Evolutionary conservation across 2,888 invertebrate species (phyloP), one percentile per base, ranked within the genome.

Genomic region (Sussaba pulchella): DNA sequence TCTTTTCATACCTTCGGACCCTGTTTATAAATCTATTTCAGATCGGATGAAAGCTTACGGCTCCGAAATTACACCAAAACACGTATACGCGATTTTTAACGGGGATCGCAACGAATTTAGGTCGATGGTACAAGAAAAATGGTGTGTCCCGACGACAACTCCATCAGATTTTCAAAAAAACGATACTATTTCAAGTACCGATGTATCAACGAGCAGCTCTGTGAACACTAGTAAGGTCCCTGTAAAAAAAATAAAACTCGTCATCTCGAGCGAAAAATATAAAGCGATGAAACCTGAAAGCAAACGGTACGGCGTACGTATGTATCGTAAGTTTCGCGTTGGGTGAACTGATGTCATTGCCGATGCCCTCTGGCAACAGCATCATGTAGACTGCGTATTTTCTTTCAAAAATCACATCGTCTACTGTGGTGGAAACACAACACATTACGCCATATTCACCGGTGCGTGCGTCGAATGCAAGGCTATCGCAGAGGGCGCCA

Each of bases 261-360:
- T 81, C 10, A 21, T 81, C 63, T 81, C 76, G 0, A 2, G 8
- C 1, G 72, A 75, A 47, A 81, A 81, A 41, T 78, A 72, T 77
- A 17, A 36, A 3, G 6, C 10, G 2, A 81, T 81, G 2, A 24
- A n/a, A 50, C 78, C 74, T 1, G 50, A 45, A 24, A 63, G 74
- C 26, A 78, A 63, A 64, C 1, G 21, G 2, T 82, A 78, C 21
- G 52, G 70, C 2, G 47, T 59, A 2, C 66, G 81, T 1, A 9
- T 66, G 2, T 82, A 82, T 26, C 75, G 73, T 69, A 78, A 78
- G 50, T 50, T 82, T 17, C 73, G 74, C 19, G 41, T 12, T 36
- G 82, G 75, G 2, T 79, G 82, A 75, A n/a, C 78, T 8, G 78
- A 82, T 17, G 17, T 79, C 6, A 43, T 79, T 6, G 71, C 78